Base-by-base conservation (phyloP, 2,113 vertebrate species). In the Hucho hucho region DNA sequence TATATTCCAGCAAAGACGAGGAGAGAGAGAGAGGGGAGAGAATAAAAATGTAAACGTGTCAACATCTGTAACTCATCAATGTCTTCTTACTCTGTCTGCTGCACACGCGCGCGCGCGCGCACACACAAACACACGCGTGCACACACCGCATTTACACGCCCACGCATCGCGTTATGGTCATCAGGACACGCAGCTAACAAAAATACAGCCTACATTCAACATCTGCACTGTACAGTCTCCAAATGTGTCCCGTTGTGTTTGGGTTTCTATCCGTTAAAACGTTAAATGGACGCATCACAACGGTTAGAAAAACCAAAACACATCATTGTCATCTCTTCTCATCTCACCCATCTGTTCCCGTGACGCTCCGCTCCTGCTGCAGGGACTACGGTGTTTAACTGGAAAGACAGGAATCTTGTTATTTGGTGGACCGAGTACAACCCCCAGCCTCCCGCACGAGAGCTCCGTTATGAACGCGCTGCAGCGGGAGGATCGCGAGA, bases 41-140 rank as follows among this genome's bases (percentile, higher is more conserved):
- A 71, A 70, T 65, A 78, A 20, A 75, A 85, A 88, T 89, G 92
- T 70, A 92, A 93, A 93, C 92, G 92, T 93, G 92, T 93, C 92
- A 92, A 92, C 92, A 93, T 93, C 90, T 93, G 92, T 85, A 92
- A 91, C 80, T 88, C 85, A 92, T 93, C 91, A 91, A 73, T 76
- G 84, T 53, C 14, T 53, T 53, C 12, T 18, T 53, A 69, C 80
- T 78, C 76, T 76, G 26, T 75, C 70, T 26, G 74, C 70, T n/a
- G 47, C 24, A 61, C 0, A 65, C 13, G 11, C 29, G 6, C 63
- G 1, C 26, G 2, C 58, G 4, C 56, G 9, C 49, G 76, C 69
- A 68, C 70, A 26, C 76, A 37, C 56, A 46, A 9, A 22, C 74
- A 28, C 63, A 28, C 29, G 6, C 64, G 0, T 16, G 13, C 58